Percentiles rank a stretch among this genome's conserved stretches.
Conservation (phyloP, 2,113 vertebrate genomes). For the Hassar affinis region DNA sequence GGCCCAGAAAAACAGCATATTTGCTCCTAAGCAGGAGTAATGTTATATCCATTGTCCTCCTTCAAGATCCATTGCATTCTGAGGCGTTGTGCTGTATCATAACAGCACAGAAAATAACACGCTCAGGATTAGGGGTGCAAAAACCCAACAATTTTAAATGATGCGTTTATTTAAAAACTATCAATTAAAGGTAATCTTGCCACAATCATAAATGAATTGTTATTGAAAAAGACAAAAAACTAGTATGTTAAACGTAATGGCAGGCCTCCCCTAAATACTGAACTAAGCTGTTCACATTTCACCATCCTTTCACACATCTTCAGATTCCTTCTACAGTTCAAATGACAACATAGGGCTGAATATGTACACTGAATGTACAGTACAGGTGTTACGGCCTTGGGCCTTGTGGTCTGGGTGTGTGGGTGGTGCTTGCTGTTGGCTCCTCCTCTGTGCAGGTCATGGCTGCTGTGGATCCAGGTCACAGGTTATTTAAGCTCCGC, state of each 20-base stretch:
- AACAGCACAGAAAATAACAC: background rate
- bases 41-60: background rate
- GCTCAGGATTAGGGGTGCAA: background rate
- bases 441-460: too few species aligned
- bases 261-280: background rate
- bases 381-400: too few species aligned
- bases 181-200: background rate
- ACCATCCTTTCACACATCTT: background rate
- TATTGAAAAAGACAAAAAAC: background rate
- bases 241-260: background rate
- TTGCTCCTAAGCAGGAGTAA: background rate
- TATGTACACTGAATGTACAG: background rate
- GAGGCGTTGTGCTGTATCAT: background rate
- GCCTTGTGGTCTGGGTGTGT: too few species aligned
- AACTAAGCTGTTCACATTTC: background rate
- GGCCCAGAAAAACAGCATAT: background rate
- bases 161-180: background rate
- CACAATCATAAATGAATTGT: background rate
- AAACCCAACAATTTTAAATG: background rate
- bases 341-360: background rate
- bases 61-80: background rate
- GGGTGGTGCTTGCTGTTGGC: too few species aligned
- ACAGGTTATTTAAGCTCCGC: too few species aligned
- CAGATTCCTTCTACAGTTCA: background rate
- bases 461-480: too few species aligned